Conservation (phyloP, 2,888 invertebrate genomes). For the Platerodrilus igneus region DNA sequence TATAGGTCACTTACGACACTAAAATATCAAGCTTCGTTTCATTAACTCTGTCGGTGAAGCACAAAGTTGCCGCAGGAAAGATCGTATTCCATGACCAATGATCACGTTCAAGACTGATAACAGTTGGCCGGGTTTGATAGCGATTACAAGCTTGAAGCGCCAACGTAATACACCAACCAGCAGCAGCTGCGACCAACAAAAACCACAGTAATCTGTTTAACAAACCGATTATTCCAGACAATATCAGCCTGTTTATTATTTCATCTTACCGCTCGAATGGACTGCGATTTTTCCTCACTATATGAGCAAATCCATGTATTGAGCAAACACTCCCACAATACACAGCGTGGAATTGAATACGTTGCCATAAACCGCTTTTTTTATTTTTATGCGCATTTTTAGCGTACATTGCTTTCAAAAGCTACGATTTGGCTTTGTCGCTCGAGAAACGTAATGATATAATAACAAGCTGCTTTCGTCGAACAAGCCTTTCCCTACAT, state of each 20-base stretch:
- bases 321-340: constrained; percentile 33
- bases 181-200: constrained; percentile 25
- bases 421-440: constrained; percentile 7
- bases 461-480: constrained; percentile 9
- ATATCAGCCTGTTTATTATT: neutral
- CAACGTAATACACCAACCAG: constrained; percentile 28
- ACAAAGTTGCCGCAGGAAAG: constrained; percentile 40
- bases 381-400: no score
- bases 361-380: constrained; percentile 6
- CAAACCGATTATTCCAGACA: neutral
- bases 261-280: constrained; percentile 35
- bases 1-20: constrained; percentile 14
- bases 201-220: constrained; percentile 36
- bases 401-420: constrained; percentile 1
- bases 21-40: constrained; percentile 1
- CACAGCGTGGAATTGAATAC: constrained; percentile 21
- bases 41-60: constrained; percentile 28
- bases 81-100: constrained; percentile 33
- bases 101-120: constrained; percentile 36
- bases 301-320: constrained; percentile 39
- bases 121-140: constrained; percentile 36
- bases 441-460: constrained; percentile 7
- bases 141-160: constrained; percentile 33
- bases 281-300: constrained; percentile 32
- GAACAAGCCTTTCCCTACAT: constrained; percentile 11